Conservation (phyloP, 2,888 invertebrate species). For the Mimumesa dahlbomi region DNA sequence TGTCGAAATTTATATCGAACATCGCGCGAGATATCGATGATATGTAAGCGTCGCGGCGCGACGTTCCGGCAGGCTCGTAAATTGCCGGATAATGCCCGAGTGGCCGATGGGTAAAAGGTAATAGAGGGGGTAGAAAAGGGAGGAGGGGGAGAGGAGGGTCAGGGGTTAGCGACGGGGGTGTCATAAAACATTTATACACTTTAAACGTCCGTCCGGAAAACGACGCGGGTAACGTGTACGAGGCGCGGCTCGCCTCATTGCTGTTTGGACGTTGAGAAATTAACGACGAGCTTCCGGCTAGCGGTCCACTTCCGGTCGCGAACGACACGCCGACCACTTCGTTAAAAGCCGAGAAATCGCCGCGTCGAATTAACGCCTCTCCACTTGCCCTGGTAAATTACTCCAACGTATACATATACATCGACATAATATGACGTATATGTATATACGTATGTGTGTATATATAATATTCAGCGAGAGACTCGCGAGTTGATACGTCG, state of each 20-base stretch:
- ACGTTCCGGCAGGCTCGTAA: conserved; percentile 62
- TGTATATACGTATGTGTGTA: not conserved
- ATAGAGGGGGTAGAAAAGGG: conserved; percentile 11
- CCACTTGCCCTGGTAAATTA: not conserved
- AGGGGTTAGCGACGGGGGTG: not conserved
- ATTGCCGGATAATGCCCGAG: conserved; percentile 67
- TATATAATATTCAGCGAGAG: too few relatives aligned
- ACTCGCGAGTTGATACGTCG: too few relatives aligned
- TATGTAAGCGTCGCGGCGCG: conserved; percentile 26
- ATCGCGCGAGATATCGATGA: conserved; percentile 21
- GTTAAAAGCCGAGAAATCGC: conserved; percentile 29
- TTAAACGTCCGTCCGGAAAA: conserved; percentile 58
- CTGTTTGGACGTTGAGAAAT: conserved; percentile 53
- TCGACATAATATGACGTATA: not conserved
- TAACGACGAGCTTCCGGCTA: conserved; percentile 53
- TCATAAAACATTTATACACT: conserved; percentile 70
- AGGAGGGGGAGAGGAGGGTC: not conserved
- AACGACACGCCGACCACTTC: conserved; percentile 11
- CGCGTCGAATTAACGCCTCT: conserved; percentile 34
- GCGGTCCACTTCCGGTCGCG: conserved; percentile 44
- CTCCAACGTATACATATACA: conserved; percentile 1
- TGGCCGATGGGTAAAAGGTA: conserved; percentile 26
- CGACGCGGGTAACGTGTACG: conserved; percentile 23
- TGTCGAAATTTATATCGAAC: conserved; percentile 37
- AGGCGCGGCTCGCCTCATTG: conserved; percentile 28